These are phyloP conservation scores for Pterois miles DNA, from an alignment of 2,797 vertebrate genomes.

Conservation along the genomic window DNA sequence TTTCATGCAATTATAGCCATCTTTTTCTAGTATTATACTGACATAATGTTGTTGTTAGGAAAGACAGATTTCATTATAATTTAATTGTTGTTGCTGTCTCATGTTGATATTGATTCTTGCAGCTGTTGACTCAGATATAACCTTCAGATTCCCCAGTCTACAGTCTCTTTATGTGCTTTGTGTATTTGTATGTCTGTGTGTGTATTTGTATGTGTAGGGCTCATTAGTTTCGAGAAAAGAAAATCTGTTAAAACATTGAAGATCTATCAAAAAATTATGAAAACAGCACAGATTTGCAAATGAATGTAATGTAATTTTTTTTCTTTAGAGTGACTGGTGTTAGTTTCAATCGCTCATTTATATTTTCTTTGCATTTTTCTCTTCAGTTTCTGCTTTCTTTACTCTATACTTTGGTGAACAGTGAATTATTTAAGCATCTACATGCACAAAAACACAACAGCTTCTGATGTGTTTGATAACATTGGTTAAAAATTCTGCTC, in stretches of 20 bases:
- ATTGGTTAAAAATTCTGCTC: not conserved
- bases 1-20: not conserved
- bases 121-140: slow-evolving; percentile 54
- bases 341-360: not conserved
- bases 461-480: not conserved
- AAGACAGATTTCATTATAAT: slow-evolving; percentile 4
- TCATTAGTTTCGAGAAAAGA: slow-evolving; percentile 51
- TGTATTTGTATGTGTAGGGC: slow-evolving; percentile 44
- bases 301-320: too few relatives aligned
- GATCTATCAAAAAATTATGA: too few relatives aligned
- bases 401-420: not conserved
- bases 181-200: slow-evolving; percentile 33
- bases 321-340: not conserved
- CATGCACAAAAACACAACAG: not conserved
- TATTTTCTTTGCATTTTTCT: not conserved
- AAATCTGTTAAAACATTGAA: not conserved
- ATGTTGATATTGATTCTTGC: slow-evolving; percentile 44
- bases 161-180: slow-evolving; percentile 45
- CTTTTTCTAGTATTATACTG: not conserved
- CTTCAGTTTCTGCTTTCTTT: not conserved
- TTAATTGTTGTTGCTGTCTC: slow-evolving; percentile 28
- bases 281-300: too few relatives aligned
- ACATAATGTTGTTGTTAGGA: slow-evolving; percentile 11
- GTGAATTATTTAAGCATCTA: not conserved
- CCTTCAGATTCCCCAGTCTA: slow-evolving; percentile 52